Evolutionary conservation across 1,140 invertebrate species (phyloP).

Genomic region (Homarus americanus): DNA sequence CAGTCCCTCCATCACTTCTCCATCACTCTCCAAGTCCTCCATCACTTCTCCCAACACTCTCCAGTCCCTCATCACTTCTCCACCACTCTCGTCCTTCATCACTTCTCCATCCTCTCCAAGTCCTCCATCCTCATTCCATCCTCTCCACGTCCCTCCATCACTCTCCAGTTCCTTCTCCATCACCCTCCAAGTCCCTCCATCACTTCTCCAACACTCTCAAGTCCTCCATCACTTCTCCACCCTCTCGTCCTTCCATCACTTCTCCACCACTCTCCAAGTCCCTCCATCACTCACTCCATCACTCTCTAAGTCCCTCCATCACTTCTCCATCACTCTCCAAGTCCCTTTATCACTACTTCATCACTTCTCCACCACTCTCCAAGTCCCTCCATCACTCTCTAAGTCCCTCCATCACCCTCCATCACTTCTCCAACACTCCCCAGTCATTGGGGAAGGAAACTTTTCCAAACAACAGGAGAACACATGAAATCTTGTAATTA

Average conservation of each 20-base stretch:
- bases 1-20: not conserved
- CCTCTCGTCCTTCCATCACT: not conserved
- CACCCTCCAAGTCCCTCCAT: not conserved
- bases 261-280: not conserved
- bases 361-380: not conserved
- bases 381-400: not conserved
- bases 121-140: not conserved
- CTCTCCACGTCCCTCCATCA: too few relatives aligned
- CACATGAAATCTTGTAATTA: slow-evolving; percentile 62
- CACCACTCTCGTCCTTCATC: not conserved
- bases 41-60: not conserved
- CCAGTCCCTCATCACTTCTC: not conserved
- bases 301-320: not conserved
- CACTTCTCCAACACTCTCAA: not conserved
- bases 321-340: not conserved
- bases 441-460: not conserved
- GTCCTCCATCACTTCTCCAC: not conserved
- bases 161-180: not conserved
- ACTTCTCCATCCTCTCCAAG: not conserved
- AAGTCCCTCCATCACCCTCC: not conserved
- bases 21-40: not conserved
- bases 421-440: not conserved
- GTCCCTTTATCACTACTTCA: not conserved
- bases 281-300: not conserved
- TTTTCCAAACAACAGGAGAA: slow-evolving; percentile 24